Conservation (phyloP, 2,888 invertebrate genomes). For the Neuroscelio doddi region DNA sequence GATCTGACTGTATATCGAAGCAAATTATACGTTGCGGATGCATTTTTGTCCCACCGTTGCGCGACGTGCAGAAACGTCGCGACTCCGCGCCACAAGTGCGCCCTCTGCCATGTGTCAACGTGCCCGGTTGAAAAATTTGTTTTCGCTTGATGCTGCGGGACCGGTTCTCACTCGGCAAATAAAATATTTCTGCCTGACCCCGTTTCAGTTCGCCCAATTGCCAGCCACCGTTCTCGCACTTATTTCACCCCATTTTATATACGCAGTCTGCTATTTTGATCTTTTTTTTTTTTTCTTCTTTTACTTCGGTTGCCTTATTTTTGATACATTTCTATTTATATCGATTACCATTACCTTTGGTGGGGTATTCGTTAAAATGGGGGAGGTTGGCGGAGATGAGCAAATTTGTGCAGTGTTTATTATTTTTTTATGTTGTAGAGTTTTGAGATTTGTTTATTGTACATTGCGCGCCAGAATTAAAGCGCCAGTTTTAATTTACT, state of each 20-base stretch:
- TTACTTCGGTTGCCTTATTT: too few species aligned
- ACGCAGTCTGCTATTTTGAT: background rate
- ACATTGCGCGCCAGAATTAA: too few species aligned
- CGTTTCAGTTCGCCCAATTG: conserved; percentile 18
- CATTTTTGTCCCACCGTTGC: conserved; percentile 56
- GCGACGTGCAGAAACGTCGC: conserved; percentile 39
- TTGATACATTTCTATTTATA: too few species aligned
- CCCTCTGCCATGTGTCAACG: conserved; percentile 38
- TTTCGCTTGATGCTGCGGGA: conserved; percentile 44
- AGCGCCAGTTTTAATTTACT: too few species aligned
- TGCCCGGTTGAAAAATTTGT: conserved; percentile 47
- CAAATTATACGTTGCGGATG: conserved; percentile 69
- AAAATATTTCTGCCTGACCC: conserved; percentile 45
- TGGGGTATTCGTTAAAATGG: too few species aligned
- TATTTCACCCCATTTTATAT: too few species aligned
- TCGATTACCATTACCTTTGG: too few species aligned
- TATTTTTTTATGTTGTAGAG: too few species aligned
- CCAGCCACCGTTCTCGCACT: conserved; percentile 5
- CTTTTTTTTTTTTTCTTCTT: background rate
- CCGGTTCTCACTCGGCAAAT: conserved; percentile 49
- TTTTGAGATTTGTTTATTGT: too few species aligned
- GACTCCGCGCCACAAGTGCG: conserved; percentile 27
- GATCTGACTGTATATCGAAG: conserved; percentile 62
- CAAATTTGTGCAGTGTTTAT: too few species aligned
- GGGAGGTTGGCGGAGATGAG: too few species aligned